These are phyloP conservation scores for Saccostrea cuccullata DNA, from an alignment of 1,140 invertebrate genomes.

Conservation along the genomic window DNA sequence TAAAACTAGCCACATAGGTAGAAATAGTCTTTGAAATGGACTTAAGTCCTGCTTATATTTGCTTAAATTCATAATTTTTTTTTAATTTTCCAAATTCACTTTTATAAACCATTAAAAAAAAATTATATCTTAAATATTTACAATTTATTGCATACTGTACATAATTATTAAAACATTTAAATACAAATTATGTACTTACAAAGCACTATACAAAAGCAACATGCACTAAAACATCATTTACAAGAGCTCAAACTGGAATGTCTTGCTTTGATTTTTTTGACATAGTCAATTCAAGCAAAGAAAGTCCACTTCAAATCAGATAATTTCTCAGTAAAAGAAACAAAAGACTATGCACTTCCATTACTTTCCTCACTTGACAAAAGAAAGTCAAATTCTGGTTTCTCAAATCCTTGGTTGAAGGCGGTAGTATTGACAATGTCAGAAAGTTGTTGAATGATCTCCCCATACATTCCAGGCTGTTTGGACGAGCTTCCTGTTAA, in stretches of 20 bases:
- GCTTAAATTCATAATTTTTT: too few relatives aligned
- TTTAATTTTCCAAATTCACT: too few relatives aligned
- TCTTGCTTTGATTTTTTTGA: not conserved
- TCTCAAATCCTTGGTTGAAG: conserved; percentile 50
- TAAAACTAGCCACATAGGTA: too few relatives aligned
- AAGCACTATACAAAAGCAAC: conserved; percentile 24
- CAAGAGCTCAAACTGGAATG: not conserved
- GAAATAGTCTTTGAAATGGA: too few relatives aligned
- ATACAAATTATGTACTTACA: conserved; percentile 23
- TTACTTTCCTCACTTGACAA: conserved; percentile 53
- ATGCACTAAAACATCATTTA: not conserved
- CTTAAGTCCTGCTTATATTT: too few relatives aligned
- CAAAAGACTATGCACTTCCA: conserved; percentile 31
- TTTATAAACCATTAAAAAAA: too few relatives aligned
- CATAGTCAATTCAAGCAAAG: not conserved
- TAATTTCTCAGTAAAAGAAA: not conserved
- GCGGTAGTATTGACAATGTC: conserved; percentile 65
- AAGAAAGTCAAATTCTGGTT: conserved; percentile 33
- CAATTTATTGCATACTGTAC: not conserved
- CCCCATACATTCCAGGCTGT: conserved; percentile 62
- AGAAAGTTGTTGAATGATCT: conserved; percentile 67
- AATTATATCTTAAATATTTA: not conserved
- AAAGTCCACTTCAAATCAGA: not conserved
- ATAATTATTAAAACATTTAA: not conserved
- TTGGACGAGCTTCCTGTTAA: conserved; percentile 46